phyloP scores from a whole-genome alignment of 2,888 invertebrate genomes.

The Eristalis pertinax region DNA sequence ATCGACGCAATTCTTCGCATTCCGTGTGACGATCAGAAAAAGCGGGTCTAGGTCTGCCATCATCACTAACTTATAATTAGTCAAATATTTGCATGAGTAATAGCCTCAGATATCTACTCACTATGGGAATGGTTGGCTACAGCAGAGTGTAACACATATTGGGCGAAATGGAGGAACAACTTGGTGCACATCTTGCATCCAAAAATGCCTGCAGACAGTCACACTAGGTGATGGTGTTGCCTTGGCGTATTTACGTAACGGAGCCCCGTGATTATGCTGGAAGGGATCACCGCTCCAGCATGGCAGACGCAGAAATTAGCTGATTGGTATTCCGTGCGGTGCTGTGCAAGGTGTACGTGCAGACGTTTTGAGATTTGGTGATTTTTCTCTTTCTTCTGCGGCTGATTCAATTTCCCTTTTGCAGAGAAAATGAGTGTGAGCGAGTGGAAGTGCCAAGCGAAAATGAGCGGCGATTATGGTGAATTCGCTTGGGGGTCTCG shows the following conservation, averaged over 20 bases:
- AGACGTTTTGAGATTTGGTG: constrained; percentile 46
- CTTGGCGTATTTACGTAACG: constrained; percentile 62
- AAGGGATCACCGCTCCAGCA: constrained; percentile 41
- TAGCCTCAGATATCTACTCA: constrained; percentile 18
- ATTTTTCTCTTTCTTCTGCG: constrained; percentile 10
- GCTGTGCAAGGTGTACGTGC: constrained; percentile 50
- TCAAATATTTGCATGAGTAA: constrained; percentile 60
- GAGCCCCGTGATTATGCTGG: constrained; percentile 49
- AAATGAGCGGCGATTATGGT: constrained; percentile 45
- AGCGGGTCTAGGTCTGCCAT: constrained; percentile 3
- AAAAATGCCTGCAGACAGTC: constrained; percentile 35
- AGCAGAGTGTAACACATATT: background rate
- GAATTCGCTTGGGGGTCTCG: constrained; percentile 26
- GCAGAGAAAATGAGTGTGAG: constrained; percentile 27
- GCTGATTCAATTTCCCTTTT: constrained; percentile 44
- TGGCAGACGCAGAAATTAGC: constrained; percentile 19
- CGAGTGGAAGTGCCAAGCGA: constrained; percentile 27
- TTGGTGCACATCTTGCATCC: background rate
- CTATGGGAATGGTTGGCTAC: background rate
- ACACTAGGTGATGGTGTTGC: constrained; percentile 44
- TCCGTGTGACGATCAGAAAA: constrained; percentile 49
- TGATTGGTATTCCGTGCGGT: constrained; percentile 64
- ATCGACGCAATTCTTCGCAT: constrained; percentile 24
- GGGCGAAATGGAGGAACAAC: background rate
- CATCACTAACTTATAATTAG: constrained; percentile 49